phyloP scores from a whole-genome alignment of 2,113 vertebrate genomes.

The Anolis sagrei region DNA sequence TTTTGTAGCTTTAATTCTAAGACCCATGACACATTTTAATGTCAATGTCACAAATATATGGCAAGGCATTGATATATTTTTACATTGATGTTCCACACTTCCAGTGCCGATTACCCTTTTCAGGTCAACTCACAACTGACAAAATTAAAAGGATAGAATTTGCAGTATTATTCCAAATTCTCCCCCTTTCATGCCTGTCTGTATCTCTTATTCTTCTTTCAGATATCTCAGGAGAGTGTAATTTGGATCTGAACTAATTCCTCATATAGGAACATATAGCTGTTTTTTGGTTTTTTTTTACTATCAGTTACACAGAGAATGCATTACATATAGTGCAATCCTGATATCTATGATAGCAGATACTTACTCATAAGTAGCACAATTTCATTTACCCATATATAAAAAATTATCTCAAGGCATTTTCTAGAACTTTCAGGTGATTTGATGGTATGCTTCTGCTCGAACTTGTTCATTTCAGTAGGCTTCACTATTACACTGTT shows the following conservation, averaged over 20 bases:
- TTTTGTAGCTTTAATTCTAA: constrained; percentile 1
- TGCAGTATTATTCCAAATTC: background rate
- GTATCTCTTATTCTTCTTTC: background rate
- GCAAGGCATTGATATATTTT: background rate
- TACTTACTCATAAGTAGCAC: too few species aligned
- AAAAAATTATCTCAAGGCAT: too few species aligned
- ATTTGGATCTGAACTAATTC: background rate
- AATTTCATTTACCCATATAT: too few species aligned
- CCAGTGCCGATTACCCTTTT: background rate
- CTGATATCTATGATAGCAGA: too few species aligned
- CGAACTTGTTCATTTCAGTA: too few species aligned
- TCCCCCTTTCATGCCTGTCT: background rate
- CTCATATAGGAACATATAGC: background rate
- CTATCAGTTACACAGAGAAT: background rate
- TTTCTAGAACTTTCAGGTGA: too few species aligned
- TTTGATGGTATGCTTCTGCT: too few species aligned
- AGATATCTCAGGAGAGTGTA: background rate
- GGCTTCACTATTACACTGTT: too few species aligned
- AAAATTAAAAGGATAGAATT: background rate
- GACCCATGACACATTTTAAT: background rate
- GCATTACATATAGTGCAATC: too few species aligned
- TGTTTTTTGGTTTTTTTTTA: background rate
- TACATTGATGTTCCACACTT: background rate
- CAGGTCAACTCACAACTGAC: background rate
- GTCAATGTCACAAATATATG: background rate